Base-by-base conservation (phyloP, 2,113 vertebrate species). In the Dipodomys merriami region DNA sequence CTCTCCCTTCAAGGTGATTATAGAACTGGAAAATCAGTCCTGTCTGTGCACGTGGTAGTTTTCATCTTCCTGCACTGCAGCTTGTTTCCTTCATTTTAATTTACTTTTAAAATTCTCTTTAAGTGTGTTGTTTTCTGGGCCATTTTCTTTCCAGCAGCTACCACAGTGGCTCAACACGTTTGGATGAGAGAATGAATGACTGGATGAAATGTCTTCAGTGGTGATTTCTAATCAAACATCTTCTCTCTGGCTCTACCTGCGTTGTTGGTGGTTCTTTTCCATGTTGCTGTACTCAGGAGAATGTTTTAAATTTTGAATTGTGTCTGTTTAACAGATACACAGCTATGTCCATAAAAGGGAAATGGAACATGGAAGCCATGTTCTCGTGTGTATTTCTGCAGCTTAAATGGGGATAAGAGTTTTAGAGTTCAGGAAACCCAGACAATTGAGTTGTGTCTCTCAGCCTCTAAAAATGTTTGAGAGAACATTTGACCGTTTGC, bases 291-390 rank as follows among this genome's bases (percentile, higher is more conserved):
- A 89, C 62, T 93, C 62, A 84, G 53, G 80, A 90, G 20, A 62
- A 0, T 82, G 90, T 86, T 91, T 92, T 71, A 49, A 83, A 76
- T 88, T 86, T 90, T 91, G 74, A 85, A 83, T 83, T 68, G 86
- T 62, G 86, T 93, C 49, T 86, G 2, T 67, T 90, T 77, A 90
- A 49, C 12, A 87, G 1, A 77, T 30, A 67, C 0, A 71, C 13
- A 76, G 29, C 60, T 81, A 29, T 89, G 12, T 46, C 46, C 6
- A 23, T 68, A 62, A 83, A 76, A 95, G 71, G 35, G 25, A 83
- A 91, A 72, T 33, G 20, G 30, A 86, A 65, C 19, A 23, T 23
- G 11, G 86, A 87, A 64, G 73, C 39, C 12, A 1, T 46, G 27
- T 85, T 80, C 80, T 83, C 18, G 19, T 81, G 29, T 30, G 44